Conservation (phyloP, 1,140 invertebrate genomes). For the Diorhabda carinulata region DNA sequence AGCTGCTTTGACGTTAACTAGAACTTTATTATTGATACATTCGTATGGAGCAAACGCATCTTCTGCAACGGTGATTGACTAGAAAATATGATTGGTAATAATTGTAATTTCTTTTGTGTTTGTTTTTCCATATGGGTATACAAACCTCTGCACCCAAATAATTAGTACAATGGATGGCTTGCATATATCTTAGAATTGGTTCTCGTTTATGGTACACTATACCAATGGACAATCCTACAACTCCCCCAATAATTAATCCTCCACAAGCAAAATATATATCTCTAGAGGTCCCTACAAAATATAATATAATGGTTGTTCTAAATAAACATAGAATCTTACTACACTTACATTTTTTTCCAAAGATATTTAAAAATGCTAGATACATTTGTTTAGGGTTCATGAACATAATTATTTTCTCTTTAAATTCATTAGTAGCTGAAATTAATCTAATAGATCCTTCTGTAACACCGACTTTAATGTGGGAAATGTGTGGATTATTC, state of each 20-base stretch:
- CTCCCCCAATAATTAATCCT: constrained; percentile 51
- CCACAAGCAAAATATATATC: constrained; percentile 52
- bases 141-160: constrained; percentile 55
- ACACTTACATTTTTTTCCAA: constrained; percentile 37
- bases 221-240: constrained; percentile 52
- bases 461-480: constrained; percentile 43
- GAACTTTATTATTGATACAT: constrained; percentile 56
- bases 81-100: constrained; percentile 23
- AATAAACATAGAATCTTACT: no score
- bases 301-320: background rate
- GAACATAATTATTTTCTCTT: constrained; percentile 41
- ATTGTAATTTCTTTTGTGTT: no score
- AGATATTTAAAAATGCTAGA: constrained; percentile 27
- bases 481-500: constrained; percentile 43
- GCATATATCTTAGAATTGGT: constrained; percentile 50
- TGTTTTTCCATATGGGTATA: no score
- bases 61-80: constrained; percentile 56
- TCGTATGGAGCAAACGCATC: constrained; percentile 56
- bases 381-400: constrained; percentile 36
- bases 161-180: constrained; percentile 53
- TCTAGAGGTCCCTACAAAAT: constrained; percentile 42
- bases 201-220: constrained; percentile 43
- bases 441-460: constrained; percentile 41
- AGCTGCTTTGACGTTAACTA: constrained; percentile 64
- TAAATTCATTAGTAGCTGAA: constrained; percentile 41